Evolutionary conservation across 2,888 invertebrate genomes (phyloP).

Genomic region (Erebia palarica): DNA sequence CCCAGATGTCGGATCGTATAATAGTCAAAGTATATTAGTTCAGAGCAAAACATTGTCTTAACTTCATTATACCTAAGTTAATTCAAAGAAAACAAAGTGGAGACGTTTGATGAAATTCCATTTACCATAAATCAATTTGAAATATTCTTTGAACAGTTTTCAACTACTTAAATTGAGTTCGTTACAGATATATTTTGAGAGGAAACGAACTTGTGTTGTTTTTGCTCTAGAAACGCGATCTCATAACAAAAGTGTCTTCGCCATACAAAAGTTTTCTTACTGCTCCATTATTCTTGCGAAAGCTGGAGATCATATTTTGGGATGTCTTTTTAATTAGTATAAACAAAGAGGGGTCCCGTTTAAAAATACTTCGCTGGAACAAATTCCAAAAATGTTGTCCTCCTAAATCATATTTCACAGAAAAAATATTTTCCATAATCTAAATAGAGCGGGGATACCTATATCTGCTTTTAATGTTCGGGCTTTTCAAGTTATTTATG

Average conservation of each 20-base stretch:
- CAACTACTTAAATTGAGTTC: constrained; percentile 18
- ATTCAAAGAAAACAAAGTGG: not conserved
- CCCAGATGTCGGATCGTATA: too few species aligned
- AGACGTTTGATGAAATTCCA: constrained; percentile 2
- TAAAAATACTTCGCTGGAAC: not conserved
- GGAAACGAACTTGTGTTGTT: constrained; percentile 30
- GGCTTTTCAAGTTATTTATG: not conserved
- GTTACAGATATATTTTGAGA: constrained; percentile 14
- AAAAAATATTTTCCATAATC: not conserved
- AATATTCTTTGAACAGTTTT: constrained; percentile 6
- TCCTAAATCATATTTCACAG: not conserved
- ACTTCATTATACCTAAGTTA: not conserved
- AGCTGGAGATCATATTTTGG: constrained; percentile 6
- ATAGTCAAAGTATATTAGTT: not conserved
- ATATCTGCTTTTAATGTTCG: not conserved
- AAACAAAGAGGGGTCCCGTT: not conserved
- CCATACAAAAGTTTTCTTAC: not conserved
- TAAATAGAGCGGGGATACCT: not conserved
- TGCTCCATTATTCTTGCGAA: not conserved
- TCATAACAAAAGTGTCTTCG: constrained; percentile 12
- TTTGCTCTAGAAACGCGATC: constrained; percentile 9
- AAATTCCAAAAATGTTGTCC: not conserved
- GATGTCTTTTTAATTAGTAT: not conserved
- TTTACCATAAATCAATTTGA: constrained; percentile 9
- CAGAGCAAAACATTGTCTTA: not conserved